Percentiles rank a stretch among this genome's conserved stretches.
Evolutionary conservation across 2,888 invertebrate genomes (phyloP).

Genomic region (Zygaena filipendulae): DNA sequence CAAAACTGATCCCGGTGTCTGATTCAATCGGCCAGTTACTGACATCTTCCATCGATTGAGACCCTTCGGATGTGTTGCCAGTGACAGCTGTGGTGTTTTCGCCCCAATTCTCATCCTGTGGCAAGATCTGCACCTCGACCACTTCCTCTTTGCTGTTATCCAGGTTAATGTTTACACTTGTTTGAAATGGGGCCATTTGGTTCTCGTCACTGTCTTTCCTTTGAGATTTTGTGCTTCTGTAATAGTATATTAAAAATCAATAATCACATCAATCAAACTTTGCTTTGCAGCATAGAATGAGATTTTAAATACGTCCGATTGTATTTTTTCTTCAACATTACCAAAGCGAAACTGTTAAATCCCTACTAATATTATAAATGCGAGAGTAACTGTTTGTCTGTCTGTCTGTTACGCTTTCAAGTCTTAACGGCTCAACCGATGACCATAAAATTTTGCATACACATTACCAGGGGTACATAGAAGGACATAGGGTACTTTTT

Average conservation of each 20-base stretch:
- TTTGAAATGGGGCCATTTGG: slow-evolving; percentile 88
- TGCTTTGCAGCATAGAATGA: too few relatives aligned
- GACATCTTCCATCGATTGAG: slow-evolving; percentile 92
- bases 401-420: too few relatives aligned
- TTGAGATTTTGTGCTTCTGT: slow-evolving; percentile 73
- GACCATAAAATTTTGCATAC: too few relatives aligned
- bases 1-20: slow-evolving; percentile 74
- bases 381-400: too few relatives aligned
- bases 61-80: slow-evolving; percentile 96
- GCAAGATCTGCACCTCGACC: slow-evolving; percentile 95
- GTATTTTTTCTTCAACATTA: slow-evolving; percentile 1
- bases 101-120: slow-evolving; percentile 99
- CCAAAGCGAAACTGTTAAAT: slow-evolving; percentile 4
- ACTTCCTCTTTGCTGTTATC: slow-evolving; percentile 85
- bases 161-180: slow-evolving; percentile 83
- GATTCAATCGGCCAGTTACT: slow-evolving; percentile 85
- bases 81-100: slow-evolving; percentile 98
- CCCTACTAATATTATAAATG: too few relatives aligned
- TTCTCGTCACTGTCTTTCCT: slow-evolving; percentile 70
- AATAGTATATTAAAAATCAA: slow-evolving; percentile 23
- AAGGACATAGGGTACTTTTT: too few relatives aligned
- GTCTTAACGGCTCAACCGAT: too few relatives aligned
- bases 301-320: too few relatives aligned
- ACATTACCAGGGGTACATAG: too few relatives aligned
- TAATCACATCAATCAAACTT: too few relatives aligned